Percentiles rank a stretch among this genome's conserved stretches.
phyloP scores from a whole-genome alignment of 2,797 vertebrate species.

The Enteromius radiatus region DNA sequence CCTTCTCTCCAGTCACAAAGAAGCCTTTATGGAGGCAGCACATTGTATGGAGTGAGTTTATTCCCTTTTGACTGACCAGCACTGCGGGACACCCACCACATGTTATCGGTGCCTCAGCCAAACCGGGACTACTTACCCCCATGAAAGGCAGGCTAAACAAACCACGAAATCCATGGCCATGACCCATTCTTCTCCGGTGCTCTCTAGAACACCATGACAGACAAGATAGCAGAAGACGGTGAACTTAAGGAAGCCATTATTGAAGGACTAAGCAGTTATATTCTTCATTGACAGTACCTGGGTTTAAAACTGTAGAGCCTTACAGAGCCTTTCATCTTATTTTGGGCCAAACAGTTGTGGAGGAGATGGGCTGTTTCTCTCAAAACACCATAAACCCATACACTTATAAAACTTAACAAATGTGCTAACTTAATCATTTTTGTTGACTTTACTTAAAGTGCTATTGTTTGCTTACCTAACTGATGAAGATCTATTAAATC shows the following conservation, averaged over 20 bases:
- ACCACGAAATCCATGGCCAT: conserved; percentile 67
- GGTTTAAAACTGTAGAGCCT: conserved; percentile 66
- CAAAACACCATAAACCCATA: conserved; percentile 76
- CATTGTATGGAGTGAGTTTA: conserved; percentile 75
- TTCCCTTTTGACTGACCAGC: conserved; percentile 81
- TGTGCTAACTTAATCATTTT: no score
- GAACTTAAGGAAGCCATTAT: not conserved
- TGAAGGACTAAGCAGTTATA: conserved; percentile 23
- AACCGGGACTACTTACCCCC: conserved; percentile 72
- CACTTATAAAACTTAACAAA: no score
- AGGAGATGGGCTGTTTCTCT: conserved; percentile 76
- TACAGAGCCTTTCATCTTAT: conserved; percentile 71
- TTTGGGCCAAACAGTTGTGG: conserved; percentile 76
- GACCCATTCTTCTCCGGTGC: conserved; percentile 59
- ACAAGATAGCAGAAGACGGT: conserved; percentile 43
- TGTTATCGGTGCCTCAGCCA: conserved; percentile 72
- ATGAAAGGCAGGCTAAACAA: conserved; percentile 68
- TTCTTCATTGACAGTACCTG: conserved; percentile 13
- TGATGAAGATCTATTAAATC: no score
- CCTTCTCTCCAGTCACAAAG: conserved; percentile 78
- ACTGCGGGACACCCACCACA: conserved; percentile 75
- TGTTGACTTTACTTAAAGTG: no score
- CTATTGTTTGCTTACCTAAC: no score
- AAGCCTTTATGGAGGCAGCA: conserved; percentile 75
- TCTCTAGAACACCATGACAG: conserved; percentile 59